Evolutionary conservation across 2,113 vertebrate genomes (phyloP), one percentile per base, ranked within the genome.

Genomic region (Megatriorchis doriae): DNA sequence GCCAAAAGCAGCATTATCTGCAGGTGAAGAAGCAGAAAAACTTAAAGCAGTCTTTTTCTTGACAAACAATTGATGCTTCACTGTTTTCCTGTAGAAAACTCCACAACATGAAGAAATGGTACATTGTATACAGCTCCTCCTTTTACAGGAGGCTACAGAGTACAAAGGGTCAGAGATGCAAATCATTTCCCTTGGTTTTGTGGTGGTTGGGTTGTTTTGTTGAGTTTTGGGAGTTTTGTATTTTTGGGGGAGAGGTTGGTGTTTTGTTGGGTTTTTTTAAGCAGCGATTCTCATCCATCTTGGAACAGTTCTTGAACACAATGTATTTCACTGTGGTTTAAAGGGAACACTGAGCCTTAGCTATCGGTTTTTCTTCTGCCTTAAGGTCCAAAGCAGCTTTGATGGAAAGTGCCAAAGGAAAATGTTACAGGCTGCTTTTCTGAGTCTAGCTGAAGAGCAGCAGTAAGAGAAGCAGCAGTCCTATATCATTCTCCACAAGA

Each of bases 51-150:
- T 9, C 21, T 62, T 48, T 71, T 70, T 42, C n/a, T 42, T 55
- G 12, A 75, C 13, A 77, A 80, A 55, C 10, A 47, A 53, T 3
- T 21, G 70, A 82, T 12, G 20, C 2, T 22, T 79, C 74, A 66
- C 2, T 8, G 4, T 7, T 36, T 18, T n/a, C 25, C 48, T 42
- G 21, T 2, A 40, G 40, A 66, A 47, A 86, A 79, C 20, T 40
- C 19, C 38, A 22, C 13, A 68, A 47, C 4, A 43, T 16, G 19
- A 86, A 50, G 10, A 81, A 74, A 43, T 3, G 0, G 25, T 16
- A 19, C 6, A 16, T 0, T n/a, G 19, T 38, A 15, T 5, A 45
- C 1, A 3, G 40, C 10, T 65, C 18, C n/a, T 59, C 45, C 42
- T 56, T 65, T 65, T 56, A 73, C 45, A 81, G 59, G 16, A 47